Conservation (phyloP, 2,888 invertebrate genomes). For the Trachelus troglodyta region DNA sequence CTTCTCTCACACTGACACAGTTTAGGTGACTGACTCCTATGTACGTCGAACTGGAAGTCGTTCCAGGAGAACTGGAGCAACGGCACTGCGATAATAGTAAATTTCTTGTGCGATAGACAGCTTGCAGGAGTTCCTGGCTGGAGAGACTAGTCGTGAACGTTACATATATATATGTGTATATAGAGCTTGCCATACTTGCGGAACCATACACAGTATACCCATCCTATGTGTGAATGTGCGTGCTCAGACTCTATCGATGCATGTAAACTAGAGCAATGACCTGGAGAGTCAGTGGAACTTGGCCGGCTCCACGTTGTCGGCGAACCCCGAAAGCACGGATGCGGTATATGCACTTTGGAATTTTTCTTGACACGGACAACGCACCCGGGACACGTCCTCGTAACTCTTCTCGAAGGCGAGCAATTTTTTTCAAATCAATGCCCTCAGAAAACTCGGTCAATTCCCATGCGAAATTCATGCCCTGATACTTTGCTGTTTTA, state of each 20-base stretch:
- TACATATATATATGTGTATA: not conserved
- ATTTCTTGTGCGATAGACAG: not conserved
- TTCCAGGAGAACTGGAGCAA: not conserved
- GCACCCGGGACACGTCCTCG: not conserved
- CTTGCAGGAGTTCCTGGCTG: not conserved
- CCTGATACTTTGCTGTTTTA: not conserved
- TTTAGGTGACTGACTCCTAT: not conserved
- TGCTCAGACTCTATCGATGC: slow-evolving; percentile 22
- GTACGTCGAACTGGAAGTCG: not conserved
- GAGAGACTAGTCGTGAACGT: not conserved
- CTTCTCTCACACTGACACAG: not conserved
- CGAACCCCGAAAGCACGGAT: slow-evolving; percentile 34
- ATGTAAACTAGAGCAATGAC: slow-evolving; percentile 59
- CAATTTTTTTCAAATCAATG: not conserved
- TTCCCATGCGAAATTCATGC: not conserved
- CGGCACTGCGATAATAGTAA: not conserved
- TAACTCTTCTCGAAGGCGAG: not conserved
- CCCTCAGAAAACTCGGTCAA: not conserved
- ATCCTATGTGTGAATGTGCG: slow-evolving; percentile 27
- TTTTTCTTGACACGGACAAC: not conserved
- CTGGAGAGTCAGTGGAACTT: slow-evolving; percentile 49
- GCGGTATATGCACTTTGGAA: not conserved
- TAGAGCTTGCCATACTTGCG: not conserved
- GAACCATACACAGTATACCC: not conserved
- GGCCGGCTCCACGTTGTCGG: slow-evolving; percentile 56